Base-by-base conservation (phyloP, 2,113 vertebrate species). In the Corythornis cristatus region DNA sequence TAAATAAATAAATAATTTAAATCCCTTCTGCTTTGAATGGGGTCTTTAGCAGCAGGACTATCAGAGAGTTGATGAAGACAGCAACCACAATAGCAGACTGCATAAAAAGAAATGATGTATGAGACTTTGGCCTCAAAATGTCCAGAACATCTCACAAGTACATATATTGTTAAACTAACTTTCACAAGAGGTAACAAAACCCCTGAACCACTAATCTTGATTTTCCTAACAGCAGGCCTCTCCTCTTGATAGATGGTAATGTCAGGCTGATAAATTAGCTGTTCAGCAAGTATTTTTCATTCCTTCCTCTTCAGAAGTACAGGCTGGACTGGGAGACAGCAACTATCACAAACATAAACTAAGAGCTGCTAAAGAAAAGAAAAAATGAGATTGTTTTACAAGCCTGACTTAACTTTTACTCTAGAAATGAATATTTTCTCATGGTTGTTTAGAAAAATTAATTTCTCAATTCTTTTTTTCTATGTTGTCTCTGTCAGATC, bases 211-310 rank as follows among this genome's bases (percentile, higher is more conserved):
- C 88, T 90, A 92, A 88, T 95, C 93, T 90, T 81, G 86, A 88
- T 94, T 96, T 94, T 95, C 83, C 61, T 86, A 96, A 53, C 88
- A 92, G 88, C 48, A 68, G 68, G 60, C 8, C 53, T 83, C 48
- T 87, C 26, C 15, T 90, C 40, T 74, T 94, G 86, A 90, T 94
- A 89, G 57, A 94, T 91, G 64, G 45, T 66, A 83, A 93, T 56
- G 90, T 91, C 90, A 90, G 60, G 29, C 43, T 94, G 90, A 90
- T 90, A 93, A 95, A 96, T 96, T 93, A 90, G 75, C 62, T 88
- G 61, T 74, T 83, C 88, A 81, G 56, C 20, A 74, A 83, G 53
- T 71, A 74, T 66, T 90, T 93, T 88, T 89, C 53, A 60, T 77
- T 83, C 33, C 25, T 77, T 73, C 25, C 58, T 89, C 54, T 85